These are phyloP conservation scores for Mormyrus hasselquistii DNA, from an alignment of 2,797 vertebrate genomes.

Conservation along the genomic window DNA sequence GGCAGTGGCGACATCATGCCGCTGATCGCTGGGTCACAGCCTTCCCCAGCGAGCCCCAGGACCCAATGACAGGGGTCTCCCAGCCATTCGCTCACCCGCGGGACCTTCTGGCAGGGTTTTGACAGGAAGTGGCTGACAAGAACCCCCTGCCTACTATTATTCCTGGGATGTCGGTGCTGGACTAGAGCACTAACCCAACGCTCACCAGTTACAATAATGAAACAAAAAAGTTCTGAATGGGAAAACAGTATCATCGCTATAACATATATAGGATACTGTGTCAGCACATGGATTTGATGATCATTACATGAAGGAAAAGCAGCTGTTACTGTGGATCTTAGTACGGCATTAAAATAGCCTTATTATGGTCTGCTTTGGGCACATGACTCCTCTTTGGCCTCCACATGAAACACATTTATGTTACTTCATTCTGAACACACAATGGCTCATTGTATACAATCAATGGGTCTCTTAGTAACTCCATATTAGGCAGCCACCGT, in stretches of 20 bases:
- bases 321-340: background rate
- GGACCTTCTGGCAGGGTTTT: background rate
- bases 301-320: background rate
- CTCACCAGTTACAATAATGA: background rate
- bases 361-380: background rate
- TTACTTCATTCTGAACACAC: conserved; percentile 2
- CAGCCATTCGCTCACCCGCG: background rate
- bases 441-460: conserved; percentile 1
- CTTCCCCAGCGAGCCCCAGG: background rate
- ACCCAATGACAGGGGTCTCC: background rate
- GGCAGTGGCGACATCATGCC: background rate
- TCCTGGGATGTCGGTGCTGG: background rate
- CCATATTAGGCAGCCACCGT: background rate
- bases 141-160: background rate
- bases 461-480: background rate
- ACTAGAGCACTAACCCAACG: background rate
- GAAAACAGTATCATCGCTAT: background rate
- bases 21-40: background rate
- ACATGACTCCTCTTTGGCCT: background rate
- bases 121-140: background rate
- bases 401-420: background rate
- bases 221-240: background rate
- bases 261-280: background rate
- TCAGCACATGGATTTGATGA: background rate
- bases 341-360: background rate